Evolutionary conservation across 2,888 invertebrate genomes (phyloP), one percentile per base, ranked within the genome.

Genomic region (Caenorhabditis doughertyi): DNA sequence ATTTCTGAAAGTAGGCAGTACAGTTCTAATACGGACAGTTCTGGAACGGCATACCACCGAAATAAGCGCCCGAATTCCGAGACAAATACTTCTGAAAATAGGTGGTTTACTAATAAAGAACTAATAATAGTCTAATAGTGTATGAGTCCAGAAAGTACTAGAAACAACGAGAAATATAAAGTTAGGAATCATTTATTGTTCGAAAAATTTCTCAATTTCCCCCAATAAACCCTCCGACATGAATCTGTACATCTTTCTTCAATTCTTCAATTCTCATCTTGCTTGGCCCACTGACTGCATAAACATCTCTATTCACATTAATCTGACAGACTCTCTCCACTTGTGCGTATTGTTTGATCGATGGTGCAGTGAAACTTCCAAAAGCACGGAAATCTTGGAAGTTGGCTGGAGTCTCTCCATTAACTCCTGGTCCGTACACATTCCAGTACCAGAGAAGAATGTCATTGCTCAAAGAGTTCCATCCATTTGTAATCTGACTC

Each of bases 261-360:
- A 42, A 64, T n/a, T 70, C 60, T 11, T 55, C 35, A 25, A 51
- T 64, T 65, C 70, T 55, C 27, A 64, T 55, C 65, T 71, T 68
- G 5, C 74, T 44, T n/a, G n/a, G n/a, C n/a, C n/a, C n/a, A 25
- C 74, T 60, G 13, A 68, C 68, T 32, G 81, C 74, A 47, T 81
- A 81, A 13, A 81, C 81, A 73, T 81, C 81, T 49, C 80, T 65
- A 60, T 86, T 86, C 44, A 86, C 80, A 29, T 83, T 81, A 23
- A 84, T 9, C 29, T 62, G 62, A 79, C 87, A 85, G 42, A 87
- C 85, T 18, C 58, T 44, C 42, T 87, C 87, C 32, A 81, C 83
- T 68, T 87, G 87, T 18, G 83, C 87, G 74, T 83, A 87, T 53
- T 87, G 87, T 67, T 87, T 87, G 42, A 85, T 85, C 35, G 82